Base-by-base conservation (phyloP, 1,140 invertebrate genomes). In the Idris sp. region DNA sequence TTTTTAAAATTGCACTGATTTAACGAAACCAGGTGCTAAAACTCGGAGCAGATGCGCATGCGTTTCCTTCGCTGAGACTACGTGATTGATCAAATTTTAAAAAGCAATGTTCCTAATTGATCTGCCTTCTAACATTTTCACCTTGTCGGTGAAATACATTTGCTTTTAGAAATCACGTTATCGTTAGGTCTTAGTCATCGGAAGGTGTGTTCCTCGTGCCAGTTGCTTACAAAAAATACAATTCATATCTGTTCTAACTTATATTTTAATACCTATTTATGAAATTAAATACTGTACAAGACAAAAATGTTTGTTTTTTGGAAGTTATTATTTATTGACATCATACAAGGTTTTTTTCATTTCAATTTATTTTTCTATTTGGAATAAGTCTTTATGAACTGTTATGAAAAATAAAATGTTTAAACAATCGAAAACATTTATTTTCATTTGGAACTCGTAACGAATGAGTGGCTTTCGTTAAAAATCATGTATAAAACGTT, bases 71-170 rank as follows among this genome's bases (percentile, higher is more conserved):
- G 48, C 76, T 61, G n/a, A n/a, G 69, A 41, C 75, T 71, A 73
- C 73, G 75, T 85, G 83, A 85, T 85, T 80, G 82, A 85, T 85
- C 83, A 85, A 84, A 80, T 85, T 79, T 84, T 80, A 81, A 84
- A 84, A 85, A 83, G 82, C 76, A 83, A 83, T 85, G 78, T 81
- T 81, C 80, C 72, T 86, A 84, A 85, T 86, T 85, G 82, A 82
- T 79, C 78, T 46, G 59, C 75, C 71, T 74, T 71, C 40, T 59
- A 62, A 59, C 51, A 61, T 67, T 74, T 69, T 75, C 62, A 67
- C 64, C 41, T 65, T 65, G 58, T 64, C 53, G 30, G 46, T 62
- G 41, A 65, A 69, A 65, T 64, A 61, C 69, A 13, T 75, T 78
- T 53, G 65, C 36, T 49, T 69, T 49, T 51, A 79, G 58, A 71